A percentile compares a stretch with the other conserved stretches of the same genome.
Conservation (phyloP, 2,113 vertebrate species). For the Scartelaos histophorus region DNA sequence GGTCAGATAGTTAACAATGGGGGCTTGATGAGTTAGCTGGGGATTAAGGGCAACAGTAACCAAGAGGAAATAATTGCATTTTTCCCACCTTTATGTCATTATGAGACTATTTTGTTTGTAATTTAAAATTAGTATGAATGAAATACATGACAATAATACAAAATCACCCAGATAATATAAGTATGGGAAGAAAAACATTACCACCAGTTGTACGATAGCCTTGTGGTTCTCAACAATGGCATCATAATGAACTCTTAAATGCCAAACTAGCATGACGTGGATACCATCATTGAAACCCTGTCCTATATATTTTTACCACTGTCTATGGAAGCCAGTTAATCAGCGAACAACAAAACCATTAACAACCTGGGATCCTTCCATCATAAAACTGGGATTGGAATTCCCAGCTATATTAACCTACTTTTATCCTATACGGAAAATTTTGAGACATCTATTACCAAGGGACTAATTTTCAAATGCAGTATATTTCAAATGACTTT, state of each 20-base stretch:
- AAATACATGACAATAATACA: background rate
- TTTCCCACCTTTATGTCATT: background rate
- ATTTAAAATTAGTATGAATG: background rate
- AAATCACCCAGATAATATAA: background rate
- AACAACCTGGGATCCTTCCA: constrained; percentile 17
- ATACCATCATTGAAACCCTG: constrained; percentile 13
- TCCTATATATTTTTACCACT: background rate
- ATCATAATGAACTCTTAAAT: background rate
- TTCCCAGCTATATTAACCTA: constrained; percentile 19
- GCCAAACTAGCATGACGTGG: constrained; percentile 3
- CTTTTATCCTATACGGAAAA: background rate
- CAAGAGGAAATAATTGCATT: constrained; percentile 14
- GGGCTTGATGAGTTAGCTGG: constrained; percentile 4
- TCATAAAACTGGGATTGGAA: constrained; percentile 11
- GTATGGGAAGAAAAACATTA: background rate
- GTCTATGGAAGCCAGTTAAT: constrained; percentile 8
- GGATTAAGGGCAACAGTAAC: constrained; percentile 25
- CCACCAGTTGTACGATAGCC: background rate
- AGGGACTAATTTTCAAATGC: background rate
- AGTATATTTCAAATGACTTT: background rate
- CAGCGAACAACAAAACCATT: constrained; percentile 6
- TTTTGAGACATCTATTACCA: background rate
- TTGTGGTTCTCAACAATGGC: background rate
- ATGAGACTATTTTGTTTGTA: background rate
- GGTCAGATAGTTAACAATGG: constrained; percentile 44